Conservation (phyloP, 2,797 vertebrate genomes). For the Eulemur coronatus region DNA sequence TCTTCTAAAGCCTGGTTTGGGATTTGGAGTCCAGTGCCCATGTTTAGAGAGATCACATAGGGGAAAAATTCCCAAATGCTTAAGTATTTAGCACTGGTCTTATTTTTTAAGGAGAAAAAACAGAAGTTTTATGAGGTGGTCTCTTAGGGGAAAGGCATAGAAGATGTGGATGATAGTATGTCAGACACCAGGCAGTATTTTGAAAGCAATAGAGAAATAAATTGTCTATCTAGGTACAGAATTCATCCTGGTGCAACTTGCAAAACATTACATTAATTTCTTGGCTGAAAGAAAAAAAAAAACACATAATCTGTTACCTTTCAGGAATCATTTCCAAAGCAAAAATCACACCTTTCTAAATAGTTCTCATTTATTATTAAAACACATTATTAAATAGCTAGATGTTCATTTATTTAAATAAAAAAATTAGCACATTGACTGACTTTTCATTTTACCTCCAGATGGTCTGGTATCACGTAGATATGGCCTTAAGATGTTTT, state of each 20-base stretch:
- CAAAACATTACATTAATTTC: conserved; percentile 5
- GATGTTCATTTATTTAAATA: conserved; percentile 52
- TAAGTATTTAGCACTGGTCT: not conserved
- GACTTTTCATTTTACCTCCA: conserved; percentile 59
- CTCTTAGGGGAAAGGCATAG: not conserved
- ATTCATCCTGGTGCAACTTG: not conserved
- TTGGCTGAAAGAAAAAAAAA: conserved; percentile 18
- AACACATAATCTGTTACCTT: not conserved
- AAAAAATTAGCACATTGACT: conserved; percentile 22
- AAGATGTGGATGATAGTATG: not conserved
- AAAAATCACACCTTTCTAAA: conserved; percentile 36
- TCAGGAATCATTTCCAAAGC: conserved; percentile 45
- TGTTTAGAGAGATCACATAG: not conserved
- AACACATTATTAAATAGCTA: conserved; percentile 1
- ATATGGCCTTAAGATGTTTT: conserved; percentile 69
- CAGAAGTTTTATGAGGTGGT: conserved; percentile 7
- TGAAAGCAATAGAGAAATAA: not conserved
- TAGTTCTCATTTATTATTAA: conserved; percentile 42
- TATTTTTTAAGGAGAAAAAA: not conserved
- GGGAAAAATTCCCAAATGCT: not conserved
- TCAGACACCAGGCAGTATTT: not conserved
- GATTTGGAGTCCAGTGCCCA: not conserved
- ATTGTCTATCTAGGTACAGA: not conserved
- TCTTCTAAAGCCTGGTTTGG: not conserved
- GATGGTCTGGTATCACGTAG: conserved; percentile 56